Evolutionary conservation across 2,797 vertebrate species (phyloP), one percentile per base, ranked within the genome.

Genomic region (Malacoraja senta): DNA sequence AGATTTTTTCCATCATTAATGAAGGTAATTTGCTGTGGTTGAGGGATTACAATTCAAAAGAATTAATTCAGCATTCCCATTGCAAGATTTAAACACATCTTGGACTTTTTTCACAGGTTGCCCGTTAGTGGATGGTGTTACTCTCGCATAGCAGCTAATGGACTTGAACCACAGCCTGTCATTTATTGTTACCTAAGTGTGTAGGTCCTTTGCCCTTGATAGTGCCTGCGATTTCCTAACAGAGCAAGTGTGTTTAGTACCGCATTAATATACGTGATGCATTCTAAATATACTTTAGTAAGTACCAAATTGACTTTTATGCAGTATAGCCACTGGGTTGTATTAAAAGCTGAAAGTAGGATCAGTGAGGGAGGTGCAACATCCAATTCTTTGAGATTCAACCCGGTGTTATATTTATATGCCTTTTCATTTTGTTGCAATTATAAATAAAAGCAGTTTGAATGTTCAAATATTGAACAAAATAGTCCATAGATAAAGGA

Each of bases 21-120:
- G 98, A 99, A 98, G 97, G 98, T 98, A 99, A 99, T 99, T 99
- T 99, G 98, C 98, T 98, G 98, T 99, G 99, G 97, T 99, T 98
- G 98, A 99, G 98, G 97, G 98, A 99, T 99, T 98, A 97, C 97
- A 97, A 98, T 98, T 98, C 97, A 98, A 97, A 97, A 97, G 98
- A 99, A 99, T 99, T 99, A 99, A 99, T 99, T 98, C 98, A 95
- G 98, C 98, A 98, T 97, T 97, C 96, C 97, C 97, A 97, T 98
- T 98, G 97, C 97, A 96, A 98, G 98, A 98, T 98, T 98, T 98
- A 99, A 98, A 97, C 98, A 98, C 98, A 99, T 99, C 98, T 98
- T 96, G 97, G 98, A 98, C 90, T 98, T 99, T 98, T 53, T 99
- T 99, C 98, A 99, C 98, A 99, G 98, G 98, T 99, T 98, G 98